phyloP scores from a whole-genome alignment of 2,888 invertebrate species.

The Harmothoe impar region DNA sequence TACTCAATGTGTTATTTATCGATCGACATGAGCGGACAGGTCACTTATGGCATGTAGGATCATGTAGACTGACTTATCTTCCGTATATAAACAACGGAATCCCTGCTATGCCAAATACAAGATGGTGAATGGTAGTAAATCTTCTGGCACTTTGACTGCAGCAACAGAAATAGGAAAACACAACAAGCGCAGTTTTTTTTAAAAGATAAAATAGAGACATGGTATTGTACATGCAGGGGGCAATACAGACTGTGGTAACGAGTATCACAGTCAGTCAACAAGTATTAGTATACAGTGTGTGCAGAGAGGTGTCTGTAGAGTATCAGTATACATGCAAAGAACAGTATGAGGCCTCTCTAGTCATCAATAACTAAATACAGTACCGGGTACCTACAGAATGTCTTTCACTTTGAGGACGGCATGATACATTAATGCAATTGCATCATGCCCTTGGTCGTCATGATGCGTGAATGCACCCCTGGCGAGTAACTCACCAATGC shows the following conservation, averaged over 20 bases:
- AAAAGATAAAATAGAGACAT: background rate
- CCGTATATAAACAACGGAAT: background rate
- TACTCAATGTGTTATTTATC: too few species aligned
- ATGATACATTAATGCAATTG: too few species aligned
- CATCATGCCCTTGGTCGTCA: too few species aligned
- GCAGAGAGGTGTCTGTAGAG: background rate
- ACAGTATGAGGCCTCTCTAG: background rate
- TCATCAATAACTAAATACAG: background rate
- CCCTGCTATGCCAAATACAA: slow-evolving; percentile 2
- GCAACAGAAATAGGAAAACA: slow-evolving; percentile 14
- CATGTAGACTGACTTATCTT: too few species aligned
- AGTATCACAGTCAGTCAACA: background rate
- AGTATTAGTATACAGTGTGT: background rate
- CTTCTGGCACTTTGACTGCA: slow-evolving; percentile 1
- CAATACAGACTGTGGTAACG: background rate
- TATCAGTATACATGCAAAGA: background rate
- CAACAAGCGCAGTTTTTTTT: background rate
- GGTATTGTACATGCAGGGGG: background rate
- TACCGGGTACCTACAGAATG: background rate
- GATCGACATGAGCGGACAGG: background rate
- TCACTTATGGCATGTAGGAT: background rate
- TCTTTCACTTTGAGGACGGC: too few species aligned
- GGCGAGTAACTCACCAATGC: too few species aligned
- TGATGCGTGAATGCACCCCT: too few species aligned
- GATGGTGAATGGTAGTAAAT: background rate